Evolutionary conservation across 2,888 invertebrate species (phyloP).

Genomic region (Noctua janthina): DNA sequence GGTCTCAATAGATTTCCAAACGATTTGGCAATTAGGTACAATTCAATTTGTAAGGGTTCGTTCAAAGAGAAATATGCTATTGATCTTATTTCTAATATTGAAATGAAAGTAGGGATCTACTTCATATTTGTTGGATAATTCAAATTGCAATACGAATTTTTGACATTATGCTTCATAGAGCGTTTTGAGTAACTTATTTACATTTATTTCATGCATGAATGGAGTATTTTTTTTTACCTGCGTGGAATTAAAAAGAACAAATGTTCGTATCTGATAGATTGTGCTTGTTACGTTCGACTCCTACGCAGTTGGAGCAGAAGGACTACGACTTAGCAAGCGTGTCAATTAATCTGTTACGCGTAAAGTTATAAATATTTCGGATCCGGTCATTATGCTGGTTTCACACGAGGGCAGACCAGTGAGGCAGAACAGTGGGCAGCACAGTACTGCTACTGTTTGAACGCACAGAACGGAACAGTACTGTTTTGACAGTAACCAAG

Average conservation of each 20-base stretch:
- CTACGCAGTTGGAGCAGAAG: not conserved
- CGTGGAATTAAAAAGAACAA: too few relatives aligned
- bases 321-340: not conserved
- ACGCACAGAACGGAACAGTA: too few relatives aligned
- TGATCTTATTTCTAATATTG: conserved; percentile 19
- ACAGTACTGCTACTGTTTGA: too few relatives aligned
- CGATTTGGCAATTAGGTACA: conserved; percentile 57
- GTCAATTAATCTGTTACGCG: not conserved
- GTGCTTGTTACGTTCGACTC: not conserved
- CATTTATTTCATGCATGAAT: not conserved
- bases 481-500: too few relatives aligned
- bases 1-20: conserved; percentile 59
- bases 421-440: too few relatives aligned
- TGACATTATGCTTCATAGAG: conserved; percentile 9
- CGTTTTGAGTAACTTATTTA: not conserved
- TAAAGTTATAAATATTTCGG: not conserved
- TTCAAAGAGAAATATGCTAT: conserved; percentile 37
- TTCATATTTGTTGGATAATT: conserved; percentile 1
- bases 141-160: not conserved
- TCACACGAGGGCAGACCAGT: too few relatives aligned
- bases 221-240: not conserved
- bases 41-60: conserved; percentile 45
- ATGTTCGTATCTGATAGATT: not conserved
- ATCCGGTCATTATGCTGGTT: too few relatives aligned
- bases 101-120: not conserved